Conservation (phyloP, 2,888 invertebrate species). For the Chrysina gloriosa region DNA sequence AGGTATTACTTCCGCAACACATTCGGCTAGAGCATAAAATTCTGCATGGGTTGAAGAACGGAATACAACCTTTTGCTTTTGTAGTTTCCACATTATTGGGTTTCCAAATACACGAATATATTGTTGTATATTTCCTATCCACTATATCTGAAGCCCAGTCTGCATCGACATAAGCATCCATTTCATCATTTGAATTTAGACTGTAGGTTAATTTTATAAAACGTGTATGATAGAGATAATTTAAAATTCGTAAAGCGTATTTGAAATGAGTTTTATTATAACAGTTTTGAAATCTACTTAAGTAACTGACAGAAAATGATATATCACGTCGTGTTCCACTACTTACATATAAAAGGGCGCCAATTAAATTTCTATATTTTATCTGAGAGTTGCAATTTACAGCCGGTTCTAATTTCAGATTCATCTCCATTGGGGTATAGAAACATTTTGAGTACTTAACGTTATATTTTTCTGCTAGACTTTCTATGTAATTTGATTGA, state of each 20-base stretch:
- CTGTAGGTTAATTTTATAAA: background rate
- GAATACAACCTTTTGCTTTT: background rate
- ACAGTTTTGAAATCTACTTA: slow-evolving; percentile 1
- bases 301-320: background rate
- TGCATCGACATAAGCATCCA: background rate
- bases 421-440: slow-evolving; percentile 44
- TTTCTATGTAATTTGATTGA: slow-evolving; percentile 51
- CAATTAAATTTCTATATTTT: slow-evolving; percentile 46
- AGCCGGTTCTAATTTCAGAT: slow-evolving; percentile 43
- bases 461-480: slow-evolving; percentile 42
- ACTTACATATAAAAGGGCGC: slow-evolving; percentile 10
- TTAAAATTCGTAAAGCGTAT: background rate
- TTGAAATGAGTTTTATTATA: background rate
- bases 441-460: slow-evolving; percentile 42
- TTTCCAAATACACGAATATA: slow-evolving; percentile 5
- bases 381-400: slow-evolving; percentile 31
- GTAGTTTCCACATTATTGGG: background rate
- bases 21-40: too few species aligned
- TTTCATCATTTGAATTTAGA: background rate
- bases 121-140: background rate
- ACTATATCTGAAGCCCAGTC: background rate
- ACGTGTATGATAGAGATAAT: background rate
- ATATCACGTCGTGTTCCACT: background rate
- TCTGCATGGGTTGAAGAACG: background rate
- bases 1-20: too few species aligned